Percentiles rank a stretch among this genome's conserved stretches.
Conservation (phyloP, 1,140 invertebrate genomes). For the Rhizoglyphus robini region DNA sequence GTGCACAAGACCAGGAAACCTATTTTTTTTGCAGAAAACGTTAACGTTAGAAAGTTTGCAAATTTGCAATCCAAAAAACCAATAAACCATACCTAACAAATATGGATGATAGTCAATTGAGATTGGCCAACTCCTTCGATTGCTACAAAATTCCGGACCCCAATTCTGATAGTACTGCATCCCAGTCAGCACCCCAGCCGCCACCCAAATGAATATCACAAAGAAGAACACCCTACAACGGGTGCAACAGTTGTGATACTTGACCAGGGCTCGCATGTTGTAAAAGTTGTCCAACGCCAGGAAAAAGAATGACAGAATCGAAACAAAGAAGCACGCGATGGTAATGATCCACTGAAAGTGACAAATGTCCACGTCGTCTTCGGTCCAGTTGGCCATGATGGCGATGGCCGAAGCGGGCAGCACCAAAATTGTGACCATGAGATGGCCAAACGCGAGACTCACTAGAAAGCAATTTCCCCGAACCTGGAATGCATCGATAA, state of each 20-base stretch:
- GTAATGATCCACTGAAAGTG: constrained; percentile 50
- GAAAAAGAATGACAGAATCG: constrained; percentile 47
- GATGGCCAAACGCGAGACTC: constrained; percentile 57
- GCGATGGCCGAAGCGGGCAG: constrained; percentile 51
- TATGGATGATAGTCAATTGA: constrained; percentile 20
- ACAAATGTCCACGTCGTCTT: constrained; percentile 44
- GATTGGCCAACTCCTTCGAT: constrained; percentile 23
- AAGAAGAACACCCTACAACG: constrained; percentile 31
- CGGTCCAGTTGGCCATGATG: constrained; percentile 46
- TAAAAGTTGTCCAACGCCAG: constrained; percentile 42
- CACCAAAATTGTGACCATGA: constrained; percentile 54
- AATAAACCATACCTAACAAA: neutral
- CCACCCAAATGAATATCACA: constrained; percentile 39
- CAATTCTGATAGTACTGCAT: constrained; percentile 38
- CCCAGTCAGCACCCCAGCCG: constrained; percentile 41
- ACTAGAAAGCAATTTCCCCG: constrained; percentile 57
- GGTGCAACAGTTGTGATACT: constrained; percentile 26
- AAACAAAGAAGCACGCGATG: constrained; percentile 49
- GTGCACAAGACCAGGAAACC: constrained; percentile 34
- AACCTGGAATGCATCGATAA: constrained; percentile 26
- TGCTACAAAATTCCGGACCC: constrained; percentile 30
- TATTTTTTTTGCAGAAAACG: neutral
- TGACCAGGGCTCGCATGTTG: constrained; percentile 21
- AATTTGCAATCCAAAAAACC: no score
- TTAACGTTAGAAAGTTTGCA: no score